These are phyloP conservation scores for Palythoa heliodiscus DNA, from an alignment of 92 coral and sea anemone genomes.

Conservation along the genomic window DNA sequence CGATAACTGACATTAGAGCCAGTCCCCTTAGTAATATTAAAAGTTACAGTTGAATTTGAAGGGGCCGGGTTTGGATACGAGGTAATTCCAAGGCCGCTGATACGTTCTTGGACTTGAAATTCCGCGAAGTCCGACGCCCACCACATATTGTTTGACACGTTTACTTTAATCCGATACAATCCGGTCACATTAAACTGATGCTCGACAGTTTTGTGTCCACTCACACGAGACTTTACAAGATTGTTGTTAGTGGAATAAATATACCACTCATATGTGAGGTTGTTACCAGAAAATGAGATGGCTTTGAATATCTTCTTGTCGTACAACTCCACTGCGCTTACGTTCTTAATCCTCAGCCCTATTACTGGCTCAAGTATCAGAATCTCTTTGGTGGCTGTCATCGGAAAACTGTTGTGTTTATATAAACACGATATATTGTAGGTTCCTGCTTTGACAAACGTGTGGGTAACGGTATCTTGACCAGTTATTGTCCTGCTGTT, in stretches of 20 bases:
- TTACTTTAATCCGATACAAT: constrained; percentile 59
- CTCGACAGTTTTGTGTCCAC: constrained; percentile 51
- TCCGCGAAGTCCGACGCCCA: constrained; percentile 40
- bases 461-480: constrained; percentile 52
- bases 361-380: constrained; percentile 72
- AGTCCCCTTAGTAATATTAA: constrained; percentile 69
- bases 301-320: constrained; percentile 67
- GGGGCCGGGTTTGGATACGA: constrained; percentile 86
- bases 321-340: constrained; percentile 70
- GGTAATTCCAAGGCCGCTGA: constrained; percentile 64
- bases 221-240: constrained; percentile 42
- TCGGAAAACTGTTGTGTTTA: constrained; percentile 8
- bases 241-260: constrained; percentile 35
- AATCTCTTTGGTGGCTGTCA: constrained; percentile 47
- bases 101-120: constrained; percentile 74
- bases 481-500: constrained; percentile 12
- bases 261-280: constrained; percentile 78
- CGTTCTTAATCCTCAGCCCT: constrained; percentile 55
- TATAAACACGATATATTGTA: constrained; percentile 52
- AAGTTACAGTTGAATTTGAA: constrained; percentile 70
- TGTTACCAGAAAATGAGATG: constrained; percentile 69
- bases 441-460: constrained; percentile 60
- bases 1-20: constrained; percentile 75
- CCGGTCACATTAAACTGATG: constrained; percentile 67
- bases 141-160: constrained; percentile 81